Base-by-base conservation (phyloP, 1,140 invertebrate genomes). In the Drosophila dunni region DNA sequence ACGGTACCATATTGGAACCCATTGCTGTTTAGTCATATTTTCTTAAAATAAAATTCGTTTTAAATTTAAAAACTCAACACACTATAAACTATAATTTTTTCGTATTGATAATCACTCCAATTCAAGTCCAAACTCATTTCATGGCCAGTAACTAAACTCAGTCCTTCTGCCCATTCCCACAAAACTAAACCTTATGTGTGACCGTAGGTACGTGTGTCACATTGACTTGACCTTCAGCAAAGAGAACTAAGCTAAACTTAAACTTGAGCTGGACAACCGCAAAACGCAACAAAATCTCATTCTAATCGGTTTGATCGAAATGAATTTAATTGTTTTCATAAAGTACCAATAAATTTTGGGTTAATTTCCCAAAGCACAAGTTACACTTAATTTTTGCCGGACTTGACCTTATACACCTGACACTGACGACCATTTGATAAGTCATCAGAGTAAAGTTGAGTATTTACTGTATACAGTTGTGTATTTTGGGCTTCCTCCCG, bases 221-320 rank as follows among this genome's bases (percentile, higher is more conserved):
- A 42, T 64, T 40, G n/a, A 24, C 48, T 50, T 81, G 17, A 64
- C 73, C 79, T 81, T 81, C 62, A 20, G 10, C 24, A 9, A 3
- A 36, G 29, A 34, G 33, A 56, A n/a, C 38, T 24, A 29, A 36
- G n/a, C 68, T 57, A 57, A 78, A 54, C 75, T 75, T 57, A 57
- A 78, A 54, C 75, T 76, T 76, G 74, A 56, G 63, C 72, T 33
- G 36, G 63, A 73, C 51, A 75, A 83, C 80, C 79, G 68, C 79
- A 82, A 79, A 71, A 82, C 75, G 71, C 79, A 82, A 75, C 62
- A n/a, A 38, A 70, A 38, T 79, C 79, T 48, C 79, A 70, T 58
- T 58, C 46, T 45, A 73, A 79, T 69, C 62, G 63, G n/a, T 70
- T 64, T 20, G 68, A 54, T 54, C n/a, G 56, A 9, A 34, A 33